Percentiles rank a stretch among this genome's conserved stretches.
phyloP scores from a whole-genome alignment of 2,797 vertebrate genomes.

The Schizopygopsis pylzovi region DNA sequence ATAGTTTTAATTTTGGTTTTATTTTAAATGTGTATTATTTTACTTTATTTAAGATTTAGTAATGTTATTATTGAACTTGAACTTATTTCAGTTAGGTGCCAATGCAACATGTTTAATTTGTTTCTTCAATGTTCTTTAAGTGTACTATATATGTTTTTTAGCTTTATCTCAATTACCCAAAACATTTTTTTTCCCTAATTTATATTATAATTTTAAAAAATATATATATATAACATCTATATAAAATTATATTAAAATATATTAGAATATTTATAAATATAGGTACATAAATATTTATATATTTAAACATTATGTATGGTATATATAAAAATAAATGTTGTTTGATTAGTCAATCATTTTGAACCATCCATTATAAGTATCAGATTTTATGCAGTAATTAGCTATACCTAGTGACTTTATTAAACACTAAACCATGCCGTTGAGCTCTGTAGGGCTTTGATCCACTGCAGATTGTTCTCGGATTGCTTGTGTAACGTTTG shows the following conservation, averaged over 20 bases:
- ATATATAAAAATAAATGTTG: background rate
- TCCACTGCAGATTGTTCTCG: constrained; percentile 33
- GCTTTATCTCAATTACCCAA: too few relatives aligned
- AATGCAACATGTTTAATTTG: background rate
- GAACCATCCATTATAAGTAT: constrained; percentile 3
- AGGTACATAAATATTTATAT: too few relatives aligned
- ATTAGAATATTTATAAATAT: background rate
- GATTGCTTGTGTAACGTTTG: constrained; percentile 45
- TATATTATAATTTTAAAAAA: background rate
- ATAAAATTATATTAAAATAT: too few relatives aligned
- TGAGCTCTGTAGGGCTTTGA: background rate
- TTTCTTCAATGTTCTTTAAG: background rate
- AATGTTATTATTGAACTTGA: background rate
- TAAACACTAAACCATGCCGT: constrained; percentile 7
- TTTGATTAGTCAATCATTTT: background rate
- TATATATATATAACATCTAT: background rate
- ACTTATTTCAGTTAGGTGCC: background rate
- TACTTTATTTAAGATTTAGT: background rate
- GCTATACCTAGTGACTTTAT: constrained; percentile 26
- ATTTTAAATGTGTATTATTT: too few relatives aligned
- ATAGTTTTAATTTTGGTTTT: background rate
- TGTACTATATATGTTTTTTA: too few relatives aligned
- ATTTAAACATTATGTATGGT: background rate
- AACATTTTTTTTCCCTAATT: too few relatives aligned
- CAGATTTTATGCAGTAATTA: constrained; percentile 23